Base-by-base conservation (phyloP, 2,888 invertebrate genomes). In the Galerucella pusilla region DNA sequence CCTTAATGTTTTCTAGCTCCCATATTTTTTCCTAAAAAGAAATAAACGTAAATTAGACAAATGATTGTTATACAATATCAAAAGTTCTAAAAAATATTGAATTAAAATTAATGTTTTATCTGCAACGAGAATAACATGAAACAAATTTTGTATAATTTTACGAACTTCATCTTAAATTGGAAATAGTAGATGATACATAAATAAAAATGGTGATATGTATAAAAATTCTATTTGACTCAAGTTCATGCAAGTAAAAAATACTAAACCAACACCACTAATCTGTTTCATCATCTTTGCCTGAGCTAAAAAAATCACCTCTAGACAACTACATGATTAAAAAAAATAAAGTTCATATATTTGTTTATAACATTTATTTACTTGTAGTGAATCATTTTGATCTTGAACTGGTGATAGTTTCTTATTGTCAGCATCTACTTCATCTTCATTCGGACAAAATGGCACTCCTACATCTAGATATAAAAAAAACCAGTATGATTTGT, bases 1-100 rank as follows among this genome's bases (percentile, higher is more conserved):
- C 91, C 91, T 91, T 91, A 86, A 88, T 87, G 87, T 87, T 89
- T 87, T 90, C 90, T 88, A 90, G 88, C 87, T 89, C 88, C 89
- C 88, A 88, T 87, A 91, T 88, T 87, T 88, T 88, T 83, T 88
- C 91, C 91, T 91, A 90, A 86, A 90, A 90, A 88, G 85, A 87
- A 87, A 63, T 14, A 63, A 63, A 63, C 10, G 42, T 63, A 63
- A 63, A 88, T 86, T 87, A 82, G 66, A 76, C 81, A 75, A 82
- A 73, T 73, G 72, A 68, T 68, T 68, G 14, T 61, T 63, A 61
- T n/a, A 20, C 16, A n/a, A 54, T 67, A 63, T 49, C 59, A 49
- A 45, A 49, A 71, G 60, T 60, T 68, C 45, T 61, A 16, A 57
- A 57, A 57, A 57, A 57, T 3, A 16, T 16, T 57, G 57, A 57